Evolutionary conservation across 2,888 invertebrate genomes (phyloP).

Genomic region (Limnephilus rhombicus): DNA sequence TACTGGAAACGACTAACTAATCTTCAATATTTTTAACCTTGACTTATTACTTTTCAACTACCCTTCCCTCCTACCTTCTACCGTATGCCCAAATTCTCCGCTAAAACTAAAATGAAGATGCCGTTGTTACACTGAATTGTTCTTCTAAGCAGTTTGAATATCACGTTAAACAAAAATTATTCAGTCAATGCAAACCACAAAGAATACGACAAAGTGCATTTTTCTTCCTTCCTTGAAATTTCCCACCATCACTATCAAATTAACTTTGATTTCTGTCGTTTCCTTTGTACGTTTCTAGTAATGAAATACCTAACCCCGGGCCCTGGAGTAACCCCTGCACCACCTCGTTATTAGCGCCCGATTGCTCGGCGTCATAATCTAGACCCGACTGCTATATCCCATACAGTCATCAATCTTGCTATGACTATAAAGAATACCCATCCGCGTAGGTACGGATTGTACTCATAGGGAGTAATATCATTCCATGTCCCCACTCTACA

Average conservation of each 20-base stretch:
- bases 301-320: not conserved
- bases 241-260: not conserved
- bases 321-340: slow-evolving; percentile 2
- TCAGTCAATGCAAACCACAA: not conserved
- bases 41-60: no score
- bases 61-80: no score
- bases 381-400: slow-evolving; percentile 15
- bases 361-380: slow-evolving; percentile 12
- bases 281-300: slow-evolving; percentile 10
- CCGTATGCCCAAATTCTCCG: no score
- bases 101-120: no score
- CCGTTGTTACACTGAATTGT: no score
- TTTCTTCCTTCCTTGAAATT: not conserved
- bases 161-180: no score
- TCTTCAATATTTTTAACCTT: no score
- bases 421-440: not conserved
- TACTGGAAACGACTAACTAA: no score
- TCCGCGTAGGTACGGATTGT: not conserved
- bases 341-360: slow-evolving; percentile 14
- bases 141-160: no score
- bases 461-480: slow-evolving; percentile 8
- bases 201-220: not conserved
- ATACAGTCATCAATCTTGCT: slow-evolving; percentile 16
- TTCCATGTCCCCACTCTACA: not conserved
- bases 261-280: not conserved